Base-by-base conservation (phyloP, 2,113 vertebrate genomes). In the Pachycephala philippinensis region DNA sequence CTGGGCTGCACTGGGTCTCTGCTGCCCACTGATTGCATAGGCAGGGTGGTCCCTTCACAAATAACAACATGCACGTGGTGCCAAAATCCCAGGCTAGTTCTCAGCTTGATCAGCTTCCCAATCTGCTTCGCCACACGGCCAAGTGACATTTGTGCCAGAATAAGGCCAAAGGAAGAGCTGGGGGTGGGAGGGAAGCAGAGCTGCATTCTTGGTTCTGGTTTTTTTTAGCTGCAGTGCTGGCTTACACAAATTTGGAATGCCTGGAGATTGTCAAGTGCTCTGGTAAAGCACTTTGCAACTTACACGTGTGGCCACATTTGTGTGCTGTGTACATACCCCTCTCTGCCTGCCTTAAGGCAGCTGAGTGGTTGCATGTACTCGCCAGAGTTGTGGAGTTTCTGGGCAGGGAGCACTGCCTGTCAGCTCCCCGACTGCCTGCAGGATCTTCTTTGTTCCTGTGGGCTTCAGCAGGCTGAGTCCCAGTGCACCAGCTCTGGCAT, bases 41-140 rank as follows among this genome's bases (percentile, higher is more conserved):
- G 70, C 81, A 96, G 84, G 91, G 94, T 96, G 94, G 89, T 96
- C 89, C 45, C 85, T 59, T 91, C 49, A 39, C 37, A 94, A 93
- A 83, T 64, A 91, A 33, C 45, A 79, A 68, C 37, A 61, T 57
- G 81, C 23, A 12, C 0, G 8, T 24, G 49, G 28, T 96, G 95
- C 87, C 84, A 88, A 87, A 94, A 90, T 93, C 85, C 59, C 79
- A 92, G 82, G 79, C 37, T 90, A 69, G 57, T 74, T 94, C 94
- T 90, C 90, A 86, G 95, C 85, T 92, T 96, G 94, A 90, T 80
- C 30, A 0, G 26, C 45, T 83, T 95, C 59, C 75, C 94, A 95
- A 92, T 95, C 95, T 95, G 95, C 83, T 88, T 72, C 1, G 0
- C 79, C 88, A 94, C 90, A 84, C 3, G 3, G 88, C 79, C 63